Conservation (phyloP, 35 echinoderm and acorn worm genomes). For the Apostichopus japonicus region DNA sequence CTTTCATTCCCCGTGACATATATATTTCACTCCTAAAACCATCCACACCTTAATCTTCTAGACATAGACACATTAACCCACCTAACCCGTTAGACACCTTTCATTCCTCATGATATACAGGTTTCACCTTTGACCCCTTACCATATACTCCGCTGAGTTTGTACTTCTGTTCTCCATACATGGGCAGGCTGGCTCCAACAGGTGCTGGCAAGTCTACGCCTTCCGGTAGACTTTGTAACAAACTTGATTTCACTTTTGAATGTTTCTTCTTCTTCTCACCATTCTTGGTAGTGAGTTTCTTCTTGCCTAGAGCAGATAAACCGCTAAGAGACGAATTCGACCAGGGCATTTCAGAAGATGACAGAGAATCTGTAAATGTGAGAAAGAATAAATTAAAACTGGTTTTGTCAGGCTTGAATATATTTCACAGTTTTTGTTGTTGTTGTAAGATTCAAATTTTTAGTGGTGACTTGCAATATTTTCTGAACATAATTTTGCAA, state of each 20-base stretch:
- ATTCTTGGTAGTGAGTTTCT: constrained; percentile 34
- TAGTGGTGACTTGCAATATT: too few relatives aligned
- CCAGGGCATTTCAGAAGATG: constrained; percentile 32
- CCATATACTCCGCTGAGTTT: constrained; percentile 49
- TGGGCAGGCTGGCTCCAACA: constrained; percentile 37
- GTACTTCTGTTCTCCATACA: constrained; percentile 41
- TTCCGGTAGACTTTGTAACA: neutral
- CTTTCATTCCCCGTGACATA: too few relatives aligned
- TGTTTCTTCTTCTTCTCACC: constrained; percentile 45
- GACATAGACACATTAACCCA: too few relatives aligned
- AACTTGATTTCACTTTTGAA: constrained; percentile 38
- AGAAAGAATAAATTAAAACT: neutral
- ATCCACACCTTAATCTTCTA: too few relatives aligned
- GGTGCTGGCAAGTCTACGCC: constrained; percentile 32
- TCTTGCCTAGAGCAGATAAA: constrained; percentile 1
- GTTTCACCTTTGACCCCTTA: neutral
- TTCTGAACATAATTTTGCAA: too few relatives aligned
- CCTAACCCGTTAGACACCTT: too few relatives aligned
- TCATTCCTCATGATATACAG: too few relatives aligned
- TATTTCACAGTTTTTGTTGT: neutral
- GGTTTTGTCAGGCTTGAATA: neutral
- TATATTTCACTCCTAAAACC: too few relatives aligned
- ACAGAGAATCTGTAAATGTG: constrained; percentile 8
- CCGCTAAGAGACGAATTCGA: constrained; percentile 22
- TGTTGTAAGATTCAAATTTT: neutral